phyloP scores from a whole-genome alignment of 2,888 invertebrate species.

The Ochropleura plecta region DNA sequence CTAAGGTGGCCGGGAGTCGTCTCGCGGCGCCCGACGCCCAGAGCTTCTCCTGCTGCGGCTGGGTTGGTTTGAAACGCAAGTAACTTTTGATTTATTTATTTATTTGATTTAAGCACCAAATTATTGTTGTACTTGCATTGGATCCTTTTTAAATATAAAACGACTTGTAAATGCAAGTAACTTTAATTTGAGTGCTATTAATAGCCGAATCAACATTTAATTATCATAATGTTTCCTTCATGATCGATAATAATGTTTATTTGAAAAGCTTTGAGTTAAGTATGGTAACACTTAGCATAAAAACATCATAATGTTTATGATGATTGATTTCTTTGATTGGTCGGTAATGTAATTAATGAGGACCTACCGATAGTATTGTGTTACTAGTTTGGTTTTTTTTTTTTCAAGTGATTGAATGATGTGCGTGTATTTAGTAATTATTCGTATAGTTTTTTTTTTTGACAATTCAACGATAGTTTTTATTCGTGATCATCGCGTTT shows the following conservation, averaged over 20 bases:
- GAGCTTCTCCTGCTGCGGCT: too few species aligned
- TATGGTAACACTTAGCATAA: conserved; percentile 22
- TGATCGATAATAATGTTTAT: conserved; percentile 27
- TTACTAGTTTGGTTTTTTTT: neutral
- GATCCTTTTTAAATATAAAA: neutral
- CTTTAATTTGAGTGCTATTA: neutral
- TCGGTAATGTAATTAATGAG: conserved; percentile 11
- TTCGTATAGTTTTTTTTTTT: neutral
- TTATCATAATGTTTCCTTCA: conserved; percentile 35
- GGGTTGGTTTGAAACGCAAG: too few species aligned
- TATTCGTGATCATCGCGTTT: too few species aligned
- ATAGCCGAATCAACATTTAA: conserved; percentile 2
- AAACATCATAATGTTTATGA: conserved; percentile 23
- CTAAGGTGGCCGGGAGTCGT: too few species aligned
- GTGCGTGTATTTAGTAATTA: neutral
- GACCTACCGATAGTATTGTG: neutral
- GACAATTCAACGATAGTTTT: too few species aligned
- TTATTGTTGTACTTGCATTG: too few species aligned
- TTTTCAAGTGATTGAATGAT: neutral
- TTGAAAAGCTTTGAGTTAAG: neutral
- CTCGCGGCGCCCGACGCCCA: too few species aligned
- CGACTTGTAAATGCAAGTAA: neutral
- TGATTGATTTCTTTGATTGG: conserved; percentile 24
- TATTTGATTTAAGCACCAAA: too few species aligned
- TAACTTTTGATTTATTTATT: too few species aligned